Base-by-base conservation (phyloP, 2,888 invertebrate genomes). In the Alcis repandata region DNA sequence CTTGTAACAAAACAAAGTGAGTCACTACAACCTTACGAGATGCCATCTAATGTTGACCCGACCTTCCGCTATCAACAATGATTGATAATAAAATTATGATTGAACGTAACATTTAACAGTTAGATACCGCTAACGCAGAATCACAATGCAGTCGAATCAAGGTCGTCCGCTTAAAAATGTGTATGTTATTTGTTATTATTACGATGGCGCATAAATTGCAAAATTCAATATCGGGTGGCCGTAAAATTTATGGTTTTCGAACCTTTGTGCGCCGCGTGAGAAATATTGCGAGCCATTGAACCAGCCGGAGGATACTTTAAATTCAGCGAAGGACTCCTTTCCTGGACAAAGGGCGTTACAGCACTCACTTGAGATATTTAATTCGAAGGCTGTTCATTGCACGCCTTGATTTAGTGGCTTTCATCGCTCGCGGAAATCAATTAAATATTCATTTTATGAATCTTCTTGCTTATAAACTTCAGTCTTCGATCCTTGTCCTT, bases 221-320 rank as follows among this genome's bases (percentile, higher is more conserved):
- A 85, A 88, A 85, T 85, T 86, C 88, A 85, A 89, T 91, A 90
- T 89, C 80, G 80, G 72, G 80, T 79, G 82, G 75, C 80, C 73
- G 83, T 90, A 86, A 89, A 89, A 84, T 88, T 84, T 88, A 89
- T 88, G 82, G 80, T 83, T 83, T 80, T 85, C 80, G 84, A 77
- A 78, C 81, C 82, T 85, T 88, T 87, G 84, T 84, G 78, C 74
- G 79, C 73, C 69, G 77, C 79, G 80, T 84, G 87, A 85, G 84
- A 86, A 87, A 83, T 88, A 82, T 85, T 83, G 71, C 80, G 78
- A 84, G 81, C 74, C 81, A 78, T 84, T 83, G 80, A 80, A 85
- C 80, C 76, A 73, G 74, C 72, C 70, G 71, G 80, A 74, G 77
- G 78, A 84, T 84, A 83, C 78, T 83, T 87, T 80, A 80, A 84